Percentiles rank a stretch among this genome's conserved stretches.
Evolutionary conservation across 2,113 vertebrate species (phyloP).

Genomic region (Scartelaos histophorus): DNA sequence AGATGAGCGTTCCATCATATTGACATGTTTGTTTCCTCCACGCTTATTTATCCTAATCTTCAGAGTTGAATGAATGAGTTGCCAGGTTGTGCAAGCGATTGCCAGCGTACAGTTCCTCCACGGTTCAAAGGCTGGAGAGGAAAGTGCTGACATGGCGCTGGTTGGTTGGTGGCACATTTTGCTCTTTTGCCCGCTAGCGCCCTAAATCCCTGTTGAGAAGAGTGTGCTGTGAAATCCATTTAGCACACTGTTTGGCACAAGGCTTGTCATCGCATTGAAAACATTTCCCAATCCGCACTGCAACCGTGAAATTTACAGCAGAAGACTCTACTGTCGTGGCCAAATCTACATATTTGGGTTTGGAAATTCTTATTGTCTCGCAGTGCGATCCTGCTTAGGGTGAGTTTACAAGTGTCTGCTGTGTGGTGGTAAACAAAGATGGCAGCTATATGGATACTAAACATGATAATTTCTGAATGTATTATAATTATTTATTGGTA

Average conservation of each 20-base stretch:
- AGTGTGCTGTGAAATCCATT: slow-evolving; percentile 73
- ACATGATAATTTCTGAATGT: too few species aligned
- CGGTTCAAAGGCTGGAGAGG: slow-evolving; percentile 54
- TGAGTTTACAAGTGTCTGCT: not conserved
- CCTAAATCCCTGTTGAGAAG: slow-evolving; percentile 65
- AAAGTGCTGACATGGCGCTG: slow-evolving; percentile 64
- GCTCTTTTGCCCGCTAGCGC: slow-evolving; percentile 54
- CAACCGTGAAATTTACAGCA: slow-evolving; percentile 47
- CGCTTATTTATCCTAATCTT: slow-evolving; percentile 11
- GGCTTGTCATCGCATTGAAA: slow-evolving; percentile 68
- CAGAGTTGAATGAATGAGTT: slow-evolving; percentile 9
- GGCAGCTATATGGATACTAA: not conserved
- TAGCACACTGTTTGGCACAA: slow-evolving; percentile 61
- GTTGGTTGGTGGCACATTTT: slow-evolving; percentile 54
- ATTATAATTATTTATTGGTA: too few species aligned
- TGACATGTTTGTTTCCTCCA: slow-evolving; percentile 4
- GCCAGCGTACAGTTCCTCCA: slow-evolving; percentile 21
- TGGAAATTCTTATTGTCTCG: not conserved
- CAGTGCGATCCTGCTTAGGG: not conserved
- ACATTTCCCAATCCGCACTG: slow-evolving; percentile 22
- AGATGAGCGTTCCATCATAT: not conserved
- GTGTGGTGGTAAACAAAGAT: not conserved
- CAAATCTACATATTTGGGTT: not conserved
- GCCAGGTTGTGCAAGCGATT: slow-evolving; percentile 18
- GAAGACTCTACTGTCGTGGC: slow-evolving; percentile 30